Conservation (phyloP, 2,113 vertebrate genomes). For the Pachypanchax playfairii region DNA sequence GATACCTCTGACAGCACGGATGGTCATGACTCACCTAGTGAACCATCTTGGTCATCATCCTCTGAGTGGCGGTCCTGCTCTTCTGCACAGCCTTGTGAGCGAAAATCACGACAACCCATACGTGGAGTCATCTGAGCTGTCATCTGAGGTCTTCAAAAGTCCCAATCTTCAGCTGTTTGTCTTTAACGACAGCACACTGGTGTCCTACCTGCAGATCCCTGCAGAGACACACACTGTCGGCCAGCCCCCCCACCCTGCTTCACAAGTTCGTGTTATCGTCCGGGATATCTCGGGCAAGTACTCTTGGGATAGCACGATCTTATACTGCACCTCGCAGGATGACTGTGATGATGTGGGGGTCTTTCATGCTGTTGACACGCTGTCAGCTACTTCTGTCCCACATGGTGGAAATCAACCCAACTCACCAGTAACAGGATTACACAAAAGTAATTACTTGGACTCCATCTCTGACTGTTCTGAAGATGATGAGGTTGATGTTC, state of each 20-base stretch:
- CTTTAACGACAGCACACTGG: slow-evolving; percentile 94
- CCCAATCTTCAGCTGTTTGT: slow-evolving; percentile 96
- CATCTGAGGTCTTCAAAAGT: slow-evolving; percentile 93
- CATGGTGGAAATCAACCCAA: slow-evolving; percentile 35
- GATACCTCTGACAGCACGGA: slow-evolving; percentile 92
- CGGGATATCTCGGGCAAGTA: slow-evolving; percentile 98
- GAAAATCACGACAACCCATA: slow-evolving; percentile 94
- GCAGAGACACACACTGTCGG: slow-evolving; percentile 55
- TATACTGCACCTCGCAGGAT: slow-evolving; percentile 88
- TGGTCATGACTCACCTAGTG: slow-evolving; percentile 97
- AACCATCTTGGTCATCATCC: slow-evolving; percentile 97
- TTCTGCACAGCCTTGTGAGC: slow-evolving; percentile 93
- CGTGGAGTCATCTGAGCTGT: slow-evolving; percentile 89
- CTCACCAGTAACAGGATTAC: slow-evolving; percentile 47
- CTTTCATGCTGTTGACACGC: slow-evolving; percentile 36
- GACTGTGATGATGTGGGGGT: slow-evolving; percentile 54
- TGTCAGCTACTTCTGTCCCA: slow-evolving; percentile 3
- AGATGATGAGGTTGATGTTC: slow-evolving; percentile 82
- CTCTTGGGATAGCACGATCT: slow-evolving; percentile 91
- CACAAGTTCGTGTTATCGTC: slow-evolving; percentile 92
- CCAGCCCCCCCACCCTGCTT: slow-evolving; percentile 73
- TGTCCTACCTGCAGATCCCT: slow-evolving; percentile 94
- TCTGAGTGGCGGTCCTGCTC: slow-evolving; percentile 88
- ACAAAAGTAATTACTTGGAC: slow-evolving; percentile 38
- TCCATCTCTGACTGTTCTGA: slow-evolving; percentile 51